Base-by-base conservation (phyloP, 2,797 vertebrate genomes). In the Fundulus diaphanus region DNA sequence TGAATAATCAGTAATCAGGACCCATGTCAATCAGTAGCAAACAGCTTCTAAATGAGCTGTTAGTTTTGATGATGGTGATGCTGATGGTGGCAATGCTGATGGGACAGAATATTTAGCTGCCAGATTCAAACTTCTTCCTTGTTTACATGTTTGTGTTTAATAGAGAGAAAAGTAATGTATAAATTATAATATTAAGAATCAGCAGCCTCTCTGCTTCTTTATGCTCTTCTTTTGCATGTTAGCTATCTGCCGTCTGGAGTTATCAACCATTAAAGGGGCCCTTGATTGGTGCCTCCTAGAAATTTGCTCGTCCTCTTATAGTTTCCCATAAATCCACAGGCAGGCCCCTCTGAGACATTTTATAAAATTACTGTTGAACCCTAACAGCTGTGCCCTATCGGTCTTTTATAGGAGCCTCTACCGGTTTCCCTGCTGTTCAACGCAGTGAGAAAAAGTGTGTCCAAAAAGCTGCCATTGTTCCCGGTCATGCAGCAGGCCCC, bases 381-480 rank as follows among this genome's bases (percentile, higher is more conserved):
- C 90, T 89, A 90, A 92, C 94, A 95, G 95, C 92, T 95, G 94
- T 91, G 93, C 92, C 90, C 92, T 87, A 91, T 92, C 92, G 89
- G 73, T 89, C 91, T 90, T 94, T 95, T 94, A 94, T 93, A 93
- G 90, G 91, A 91, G 93, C 78, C 93, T 94, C 93, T 94, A 94
- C 93, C 93, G 93, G 93, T 92, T 89, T 92, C 93, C 94, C 92
- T 94, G 94, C 95, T 94, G 93, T 95, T 95, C 92, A 90, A 90
- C 92, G 93, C 94, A 95, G 91, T 94, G 94, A 94, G 94, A 94
- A 95, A 95, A 96, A 96, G 93, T 95, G 95, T 96, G 94, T 95
- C 93, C 93, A 94, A 93, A 95, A 95, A 95, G 93, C 94, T 93
- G 94, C 94, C 86, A 95, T 95, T 96, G 95, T 96, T 94, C 91